Base-by-base conservation (phyloP, 1,140 invertebrate genomes). In the Odontomachus brunneus region DNA sequence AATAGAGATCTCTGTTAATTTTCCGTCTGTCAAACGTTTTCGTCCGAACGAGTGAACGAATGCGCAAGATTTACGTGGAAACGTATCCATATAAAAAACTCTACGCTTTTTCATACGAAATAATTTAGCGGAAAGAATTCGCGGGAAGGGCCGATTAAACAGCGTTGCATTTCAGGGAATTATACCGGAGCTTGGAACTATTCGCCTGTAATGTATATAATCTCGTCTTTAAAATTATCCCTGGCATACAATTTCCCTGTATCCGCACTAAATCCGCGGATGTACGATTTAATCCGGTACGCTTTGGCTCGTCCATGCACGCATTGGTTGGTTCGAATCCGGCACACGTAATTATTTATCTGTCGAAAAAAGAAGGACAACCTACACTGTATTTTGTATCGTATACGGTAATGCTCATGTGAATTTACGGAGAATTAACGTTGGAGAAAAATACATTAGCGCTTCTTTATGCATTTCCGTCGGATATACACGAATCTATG, bases 221-320 rank as follows among this genome's bases (percentile, higher is more conserved):
- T 75, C 76, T 82, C 71, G 83, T 71, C 49, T 62, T 72, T 82
- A 69, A 71, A 82, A 71, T 66, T 82, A 71, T 57, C 76, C 76
- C 65, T 81, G 24, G 24, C 63, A 29, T 55, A 44, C 75, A 62
- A 29, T 78, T 17, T 44, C 51, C 19, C 53, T 74, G 55, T 26
- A 59, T 74, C 12, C 51, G 22, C 67, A 53, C 24, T 84, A 73
- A 82, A 84, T 65, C 69, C 78, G 60, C 29, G 57, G 62, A 80
- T 63, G 59, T 60, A 63, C 65, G 66, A 84, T 67, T 69, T 84
- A 84, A 84, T 82, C 83, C 69, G 19, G 24, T 72, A 82, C 44
- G 59, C 78, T 53, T 76, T 63, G 75, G 49, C 14, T n/a, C 83
- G 24, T 66, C n/a, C 83, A 57, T 60, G 67, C 26, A 38, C 38